A percentile compares a stretch with the other conserved stretches of the same genome.
Conservation (phyloP, 2,888 invertebrate species). For the Caenorhabditis virilis region DNA sequence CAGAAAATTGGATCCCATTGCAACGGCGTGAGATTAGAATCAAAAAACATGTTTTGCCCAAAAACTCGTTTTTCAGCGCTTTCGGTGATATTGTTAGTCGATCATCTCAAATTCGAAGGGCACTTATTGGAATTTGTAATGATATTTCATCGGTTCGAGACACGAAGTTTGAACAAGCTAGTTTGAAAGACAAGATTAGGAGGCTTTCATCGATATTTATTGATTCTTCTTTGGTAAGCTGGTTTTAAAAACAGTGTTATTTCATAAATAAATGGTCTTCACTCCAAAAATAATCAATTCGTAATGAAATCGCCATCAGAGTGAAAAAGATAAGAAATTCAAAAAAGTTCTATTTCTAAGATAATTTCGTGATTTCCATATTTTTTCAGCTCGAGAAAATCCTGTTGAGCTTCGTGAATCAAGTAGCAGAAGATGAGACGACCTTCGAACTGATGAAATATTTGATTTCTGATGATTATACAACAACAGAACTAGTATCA, state of each 20-base stretch:
- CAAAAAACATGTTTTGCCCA: neutral
- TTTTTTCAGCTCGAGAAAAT: conserved; percentile 15
- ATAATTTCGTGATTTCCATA: too few species aligned
- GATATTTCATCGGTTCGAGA: conserved; percentile 1
- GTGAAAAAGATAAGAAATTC: too few species aligned
- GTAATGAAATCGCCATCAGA: neutral
- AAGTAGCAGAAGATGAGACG: conserved; percentile 17
- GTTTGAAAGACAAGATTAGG: conserved; percentile 24
- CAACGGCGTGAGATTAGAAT: conserved; percentile 8
- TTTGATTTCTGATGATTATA: conserved; percentile 24
- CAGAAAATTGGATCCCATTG: conserved; percentile 17
- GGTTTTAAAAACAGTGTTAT: neutral
- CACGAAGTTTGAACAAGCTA: neutral
- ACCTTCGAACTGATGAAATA: conserved; percentile 21
- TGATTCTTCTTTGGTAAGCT: conserved; percentile 10
- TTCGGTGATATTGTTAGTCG: conserved; percentile 24
- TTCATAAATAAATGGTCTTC: conserved; percentile 1
- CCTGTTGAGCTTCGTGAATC: conserved; percentile 30
- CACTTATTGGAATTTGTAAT: conserved; percentile 14
- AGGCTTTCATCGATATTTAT: conserved; percentile 21
- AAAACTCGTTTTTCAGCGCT: conserved; percentile 10
- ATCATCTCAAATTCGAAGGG: conserved; percentile 28
- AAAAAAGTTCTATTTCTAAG: too few species aligned
- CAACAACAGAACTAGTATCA: conserved; percentile 7
- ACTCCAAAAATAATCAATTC: too few species aligned